Percentiles rank a stretch among this genome's conserved stretches.
These are phyloP conservation scores for Danio rerio DNA, from an alignment of 2,113 vertebrate genomes.

Conservation along the genomic window GRCz12tu NC_133182.1:44682001-44682500, in stretches of 20 bases:
- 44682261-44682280: conserved; percentile 8
- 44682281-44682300: background rate
- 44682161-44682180: conserved; percentile 43
- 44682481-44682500: background rate
- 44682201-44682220: background rate
- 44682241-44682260: background rate
- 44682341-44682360: background rate
- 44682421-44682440: background rate
- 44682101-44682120: conserved; percentile 52
- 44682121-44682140: conserved; percentile 62
- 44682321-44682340: background rate
- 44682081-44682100: conserved; percentile 63
- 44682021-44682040: conserved; percentile 62
- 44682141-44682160: conserved; percentile 55
- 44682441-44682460: background rate
- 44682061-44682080: conserved; percentile 48
- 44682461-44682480: background rate
- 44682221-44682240: background rate
- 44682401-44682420: background rate
- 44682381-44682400: background rate
- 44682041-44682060: conserved; percentile 52
- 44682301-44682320: background rate
- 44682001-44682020: conserved; percentile 56
- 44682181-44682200: conserved; percentile 32
- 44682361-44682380: background rate